Conservation (phyloP, 2,113 vertebrate species). For the Indicator indicator region DNA sequence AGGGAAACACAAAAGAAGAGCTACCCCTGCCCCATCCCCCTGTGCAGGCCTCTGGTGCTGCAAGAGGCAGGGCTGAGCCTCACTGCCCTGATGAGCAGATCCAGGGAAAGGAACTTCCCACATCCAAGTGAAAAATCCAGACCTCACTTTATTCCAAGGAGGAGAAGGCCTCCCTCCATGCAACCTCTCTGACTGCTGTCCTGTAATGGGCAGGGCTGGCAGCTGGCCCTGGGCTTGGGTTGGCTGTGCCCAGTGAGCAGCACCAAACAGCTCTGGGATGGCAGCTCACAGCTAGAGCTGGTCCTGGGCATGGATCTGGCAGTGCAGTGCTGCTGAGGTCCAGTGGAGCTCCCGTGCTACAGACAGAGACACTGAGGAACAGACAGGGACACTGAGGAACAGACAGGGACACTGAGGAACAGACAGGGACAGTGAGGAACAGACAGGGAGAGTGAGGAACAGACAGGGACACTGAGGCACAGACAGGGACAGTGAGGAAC, state of each 20-base stretch:
- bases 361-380: not conserved
- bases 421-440: no score
- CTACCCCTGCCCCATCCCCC: not conserved
- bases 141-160: not conserved
- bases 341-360: not conserved
- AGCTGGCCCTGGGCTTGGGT: not conserved
- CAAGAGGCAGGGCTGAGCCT: not conserved
- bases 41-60: not conserved
- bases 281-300: accelerated
- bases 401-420: no score
- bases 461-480: no score
- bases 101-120: not conserved
- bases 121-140: not conserved
- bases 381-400: not conserved
- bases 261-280: not conserved
- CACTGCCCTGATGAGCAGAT: not conserved
- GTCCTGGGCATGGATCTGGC: accelerated
- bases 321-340: no score
- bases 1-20: not conserved
- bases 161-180: accelerated
- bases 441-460: no score
- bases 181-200: not conserved
- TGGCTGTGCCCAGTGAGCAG: not conserved
- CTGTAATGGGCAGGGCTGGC: not conserved
- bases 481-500: no score